Base-by-base conservation (phyloP, 2,797 vertebrate genomes). In the Florisuga fusca region DNA sequence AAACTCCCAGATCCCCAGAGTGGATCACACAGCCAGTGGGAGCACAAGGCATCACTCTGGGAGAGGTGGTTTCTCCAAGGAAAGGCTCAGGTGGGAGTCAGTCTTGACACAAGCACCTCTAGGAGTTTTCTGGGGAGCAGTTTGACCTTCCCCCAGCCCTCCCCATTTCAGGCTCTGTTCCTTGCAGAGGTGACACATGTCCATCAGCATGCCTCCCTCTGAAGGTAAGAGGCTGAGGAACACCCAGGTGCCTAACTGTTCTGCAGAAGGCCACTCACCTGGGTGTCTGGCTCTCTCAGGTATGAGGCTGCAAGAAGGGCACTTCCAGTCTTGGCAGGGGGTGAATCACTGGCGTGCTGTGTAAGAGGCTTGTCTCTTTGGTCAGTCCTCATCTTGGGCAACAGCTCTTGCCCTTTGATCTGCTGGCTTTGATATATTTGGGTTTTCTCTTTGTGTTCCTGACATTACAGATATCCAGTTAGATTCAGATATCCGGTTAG, bases 31-130 rank as follows among this genome's bases (percentile, higher is more conserved):
- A 22, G 45, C 10, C n/a, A 55, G 15, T 58, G 45, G 41, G 38
- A 59, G 31, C 1, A 0, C 45, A 3, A 8, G 1, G 9, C 16
- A 43, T 21, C 33, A 1, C 71, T 54, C 25, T 8, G 55, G 61
- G 53, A 54, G 58, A 3, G 20, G 7, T 75, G 22, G 3, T 54
- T 78, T 36, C 54, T 53, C 62, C 54, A 10, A 16, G 86, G 33
- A 67, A 33, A 10, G 66, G 11, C 78, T 57, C 69, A 12, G 25
- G 63, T 51, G 46, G 76, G 62, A 74, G 36, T 10, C 43, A 33
- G 17, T 33, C 58, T 36, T 8, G 2, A 19, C 1, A 1, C 45
- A 27, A 16, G 27, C 58, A 6, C 45, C 1, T 0, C 1, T 66
- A 41, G 38, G 38, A 41, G 36, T 55, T 36, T 36, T 10, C 31